A percentile compares a stretch with the other conserved stretches of the same genome.
Conservation (phyloP, 2,797 vertebrate species). For the Macropodus opercularis region DNA sequence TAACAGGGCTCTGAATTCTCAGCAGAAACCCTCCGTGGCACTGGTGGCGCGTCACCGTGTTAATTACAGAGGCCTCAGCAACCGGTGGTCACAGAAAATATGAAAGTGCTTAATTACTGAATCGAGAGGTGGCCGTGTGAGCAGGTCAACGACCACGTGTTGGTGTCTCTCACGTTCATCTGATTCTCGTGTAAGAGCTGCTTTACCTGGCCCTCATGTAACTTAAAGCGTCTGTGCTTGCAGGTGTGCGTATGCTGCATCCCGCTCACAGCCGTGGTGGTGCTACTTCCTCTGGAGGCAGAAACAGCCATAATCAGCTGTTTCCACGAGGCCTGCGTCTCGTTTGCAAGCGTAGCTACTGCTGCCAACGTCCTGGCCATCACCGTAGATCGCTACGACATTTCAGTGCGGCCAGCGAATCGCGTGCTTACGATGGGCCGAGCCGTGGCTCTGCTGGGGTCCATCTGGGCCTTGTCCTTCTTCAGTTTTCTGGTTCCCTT, state of each 20-base stretch:
- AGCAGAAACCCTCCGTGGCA: too few relatives aligned
- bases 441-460: conserved; percentile 88
- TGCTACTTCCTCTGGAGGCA: conserved; percentile 88
- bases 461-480: conserved; percentile 92
- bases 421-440: conserved; percentile 93
- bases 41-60: too few relatives aligned
- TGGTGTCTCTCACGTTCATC: too few relatives aligned
- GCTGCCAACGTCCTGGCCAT: conserved; percentile 94
- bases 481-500: conserved; percentile 95
- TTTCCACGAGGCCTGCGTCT: conserved; percentile 95
- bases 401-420: conserved; percentile 94
- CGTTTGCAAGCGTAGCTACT: conserved; percentile 93
- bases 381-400: conserved; percentile 94
- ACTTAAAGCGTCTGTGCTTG: too few relatives aligned
- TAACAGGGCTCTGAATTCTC: too few relatives aligned
- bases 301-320: conserved; percentile 91
- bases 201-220: too few relatives aligned
- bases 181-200: too few relatives aligned
- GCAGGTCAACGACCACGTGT: too few relatives aligned
- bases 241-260: conserved; percentile 94
- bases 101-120: too few relatives aligned
- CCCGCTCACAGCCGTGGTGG: conserved; percentile 91
- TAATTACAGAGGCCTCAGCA: too few relatives aligned
- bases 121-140: too few relatives aligned
- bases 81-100: too few relatives aligned